These are phyloP conservation scores for Sarcoramphus papa DNA, from an alignment of 2,797 vertebrate genomes.

Conservation along the genomic window DNA sequence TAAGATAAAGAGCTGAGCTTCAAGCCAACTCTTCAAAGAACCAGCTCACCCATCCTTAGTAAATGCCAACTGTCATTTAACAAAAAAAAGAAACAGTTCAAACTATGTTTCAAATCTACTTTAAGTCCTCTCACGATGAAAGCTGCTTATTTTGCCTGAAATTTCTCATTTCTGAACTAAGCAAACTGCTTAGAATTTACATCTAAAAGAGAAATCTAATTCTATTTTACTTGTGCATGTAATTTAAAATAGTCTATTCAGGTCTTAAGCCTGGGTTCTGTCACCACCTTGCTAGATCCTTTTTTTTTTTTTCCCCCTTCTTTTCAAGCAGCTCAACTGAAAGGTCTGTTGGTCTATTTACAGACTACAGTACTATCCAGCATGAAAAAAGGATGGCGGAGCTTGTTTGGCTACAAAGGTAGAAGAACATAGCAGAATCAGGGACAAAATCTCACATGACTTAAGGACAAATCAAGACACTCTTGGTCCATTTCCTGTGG, in stretches of 20 bases:
- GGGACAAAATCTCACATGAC: not conserved
- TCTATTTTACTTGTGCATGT: not conserved
- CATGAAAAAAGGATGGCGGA: not conserved
- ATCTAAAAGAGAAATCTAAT: conserved; percentile 1
- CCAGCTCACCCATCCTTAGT: conserved; percentile 36
- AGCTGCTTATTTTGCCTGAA: conserved; percentile 7
- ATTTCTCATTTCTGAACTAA: not conserved
- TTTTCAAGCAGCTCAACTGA: not conserved
- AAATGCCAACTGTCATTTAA: conserved; percentile 42
- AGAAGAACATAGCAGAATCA: not conserved
- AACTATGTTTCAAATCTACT: conserved; percentile 26
- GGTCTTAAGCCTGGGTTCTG: not conserved
- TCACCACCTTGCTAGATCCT: not conserved
- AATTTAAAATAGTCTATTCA: not conserved
- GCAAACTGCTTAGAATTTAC: not conserved
- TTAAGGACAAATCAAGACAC: not conserved
- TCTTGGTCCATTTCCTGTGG: not conserved
- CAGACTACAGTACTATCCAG: not conserved
- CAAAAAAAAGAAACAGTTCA: conserved; percentile 22
- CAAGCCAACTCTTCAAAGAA: conserved; percentile 57
- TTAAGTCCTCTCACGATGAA: conserved; percentile 5
- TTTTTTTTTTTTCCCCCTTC: no score
- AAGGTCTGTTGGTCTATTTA: not conserved
- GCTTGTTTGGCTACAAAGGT: not conserved
- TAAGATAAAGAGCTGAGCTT: conserved; percentile 55